phyloP scores from a whole-genome alignment of 2,888 invertebrate species.

The Uloborus plumipes region DNA sequence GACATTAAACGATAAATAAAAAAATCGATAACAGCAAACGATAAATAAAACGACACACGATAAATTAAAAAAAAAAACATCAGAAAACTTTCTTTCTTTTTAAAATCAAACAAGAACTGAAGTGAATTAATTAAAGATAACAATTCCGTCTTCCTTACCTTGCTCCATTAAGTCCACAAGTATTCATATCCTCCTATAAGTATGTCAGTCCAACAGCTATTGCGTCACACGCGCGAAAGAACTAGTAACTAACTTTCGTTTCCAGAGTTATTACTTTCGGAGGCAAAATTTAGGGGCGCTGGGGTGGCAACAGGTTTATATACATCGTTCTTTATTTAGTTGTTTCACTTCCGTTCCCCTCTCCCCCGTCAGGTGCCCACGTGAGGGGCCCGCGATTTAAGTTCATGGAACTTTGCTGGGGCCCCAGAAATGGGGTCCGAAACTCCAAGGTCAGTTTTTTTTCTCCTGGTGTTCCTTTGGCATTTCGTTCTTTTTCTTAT shows the following conservation, averaged over 20 bases:
- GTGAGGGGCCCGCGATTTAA: conserved; percentile 23
- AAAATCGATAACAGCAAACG: too few species aligned
- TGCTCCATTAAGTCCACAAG: too few species aligned
- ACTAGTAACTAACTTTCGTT: conserved; percentile 33
- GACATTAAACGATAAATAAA: too few species aligned
- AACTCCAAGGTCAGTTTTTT: conserved; percentile 46
- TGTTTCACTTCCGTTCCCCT: conserved; percentile 15
- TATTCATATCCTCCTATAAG: too few species aligned
- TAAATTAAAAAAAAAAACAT: too few species aligned
- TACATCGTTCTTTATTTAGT: conserved; percentile 31
- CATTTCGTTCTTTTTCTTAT: too few species aligned
- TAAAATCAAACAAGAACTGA: too few species aligned
- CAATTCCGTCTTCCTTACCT: too few species aligned
- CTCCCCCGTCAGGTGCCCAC: conserved; percentile 1
- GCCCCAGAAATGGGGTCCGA: conserved; percentile 15
- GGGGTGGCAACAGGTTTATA: conserved; percentile 60
- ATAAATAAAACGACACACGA: too few species aligned
- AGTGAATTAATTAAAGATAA: too few species aligned
- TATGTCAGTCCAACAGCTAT: neutral
- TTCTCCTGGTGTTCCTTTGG: too few species aligned
- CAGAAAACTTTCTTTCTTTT: too few species aligned
- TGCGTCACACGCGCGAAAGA: conserved; percentile 26
- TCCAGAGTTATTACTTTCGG: conserved; percentile 34
- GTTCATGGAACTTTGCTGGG: conserved; percentile 29
- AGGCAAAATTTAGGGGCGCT: conserved; percentile 37